Percentiles rank a stretch among this genome's conserved stretches.
phyloP scores from a whole-genome alignment of 2,888 invertebrate species.

The Perizoma flavofasciatum region DNA sequence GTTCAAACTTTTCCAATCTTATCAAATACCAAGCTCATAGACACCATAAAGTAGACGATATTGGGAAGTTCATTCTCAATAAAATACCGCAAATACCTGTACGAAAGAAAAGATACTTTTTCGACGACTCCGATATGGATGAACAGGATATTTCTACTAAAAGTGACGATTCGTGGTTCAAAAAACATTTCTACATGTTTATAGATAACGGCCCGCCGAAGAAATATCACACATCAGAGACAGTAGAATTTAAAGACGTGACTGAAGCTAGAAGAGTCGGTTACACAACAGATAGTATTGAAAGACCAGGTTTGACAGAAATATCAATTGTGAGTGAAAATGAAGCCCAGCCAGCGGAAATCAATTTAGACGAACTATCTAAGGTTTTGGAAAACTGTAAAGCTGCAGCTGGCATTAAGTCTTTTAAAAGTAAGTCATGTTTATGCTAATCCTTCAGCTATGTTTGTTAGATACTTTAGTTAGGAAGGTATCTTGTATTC shows the following conservation, averaged over 20 bases:
- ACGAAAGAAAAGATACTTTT: slow-evolving; percentile 45
- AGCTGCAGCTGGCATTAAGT: background rate
- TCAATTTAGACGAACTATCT: slow-evolving; percentile 33
- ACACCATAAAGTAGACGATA: slow-evolving; percentile 73
- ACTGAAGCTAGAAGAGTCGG: slow-evolving; percentile 5
- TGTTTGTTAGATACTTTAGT: background rate
- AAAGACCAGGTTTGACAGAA: slow-evolving; percentile 1
- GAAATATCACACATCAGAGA: slow-evolving; percentile 63
- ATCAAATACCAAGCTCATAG: slow-evolving; percentile 71
- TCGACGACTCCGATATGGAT: slow-evolving; percentile 59
- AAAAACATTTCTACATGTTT: slow-evolving; percentile 66
- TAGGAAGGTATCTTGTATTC: too few relatives aligned
- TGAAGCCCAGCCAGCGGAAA: slow-evolving; percentile 11
- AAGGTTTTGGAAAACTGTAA: slow-evolving; percentile 14
- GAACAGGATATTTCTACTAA: slow-evolving; percentile 67
- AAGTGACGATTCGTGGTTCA: slow-evolving; percentile 70
- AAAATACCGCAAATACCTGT: slow-evolving; percentile 62
- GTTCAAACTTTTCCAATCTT: slow-evolving; percentile 63
- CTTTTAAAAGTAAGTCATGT: background rate
- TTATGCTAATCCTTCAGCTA: background rate
- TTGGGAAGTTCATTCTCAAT: slow-evolving; percentile 70
- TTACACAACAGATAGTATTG: background rate
- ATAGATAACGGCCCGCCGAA: slow-evolving; percentile 59
- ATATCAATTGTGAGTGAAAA: background rate
- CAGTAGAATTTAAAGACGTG: slow-evolving; percentile 51